phyloP scores from a whole-genome alignment of 2,113 vertebrate species.

The Oryzias javanicus region DNA sequence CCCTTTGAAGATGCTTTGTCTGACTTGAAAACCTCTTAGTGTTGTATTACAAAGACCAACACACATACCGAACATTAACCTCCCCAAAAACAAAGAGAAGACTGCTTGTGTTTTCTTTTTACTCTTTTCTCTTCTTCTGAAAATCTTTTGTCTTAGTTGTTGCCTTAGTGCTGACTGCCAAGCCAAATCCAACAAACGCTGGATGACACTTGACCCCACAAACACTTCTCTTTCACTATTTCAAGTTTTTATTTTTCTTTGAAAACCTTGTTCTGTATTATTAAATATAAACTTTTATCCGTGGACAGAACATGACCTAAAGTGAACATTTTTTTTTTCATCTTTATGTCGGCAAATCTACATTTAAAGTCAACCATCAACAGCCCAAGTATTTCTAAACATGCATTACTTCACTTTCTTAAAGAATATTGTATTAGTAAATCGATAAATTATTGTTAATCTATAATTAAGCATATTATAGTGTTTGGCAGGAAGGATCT shows the following conservation, averaged over 20 bases:
- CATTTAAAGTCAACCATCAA: slow-evolving; percentile 16
- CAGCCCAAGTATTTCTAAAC: slow-evolving; percentile 39
- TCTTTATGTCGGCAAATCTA: slow-evolving; percentile 2
- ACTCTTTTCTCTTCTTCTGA: slow-evolving; percentile 11
- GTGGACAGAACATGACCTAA: neutral
- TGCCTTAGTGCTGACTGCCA: slow-evolving; percentile 69
- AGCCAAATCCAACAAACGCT: slow-evolving; percentile 37
- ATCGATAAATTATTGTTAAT: slow-evolving; percentile 50
- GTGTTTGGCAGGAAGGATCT: slow-evolving; percentile 62
- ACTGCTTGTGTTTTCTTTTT: slow-evolving; percentile 8
- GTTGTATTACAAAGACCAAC: slow-evolving; percentile 21
- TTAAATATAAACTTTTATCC: slow-evolving; percentile 3
- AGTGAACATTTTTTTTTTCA: neutral
- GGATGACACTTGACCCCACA: neutral
- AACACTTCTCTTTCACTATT: neutral
- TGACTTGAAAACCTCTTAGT: slow-evolving; percentile 22
- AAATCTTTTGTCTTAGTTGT: slow-evolving; percentile 22
- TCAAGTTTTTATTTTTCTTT: neutral
- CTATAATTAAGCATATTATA: slow-evolving; percentile 62
- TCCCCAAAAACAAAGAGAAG: slow-evolving; percentile 6
- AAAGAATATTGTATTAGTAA: slow-evolving; percentile 44
- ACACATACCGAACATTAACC: slow-evolving; percentile 27
- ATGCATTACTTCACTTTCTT: slow-evolving; percentile 44
- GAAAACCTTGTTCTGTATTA: neutral
- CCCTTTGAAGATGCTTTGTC: slow-evolving; percentile 13